Base-by-base conservation (phyloP, 1,140 invertebrate species). In the Anadara kagoshimensis region DNA sequence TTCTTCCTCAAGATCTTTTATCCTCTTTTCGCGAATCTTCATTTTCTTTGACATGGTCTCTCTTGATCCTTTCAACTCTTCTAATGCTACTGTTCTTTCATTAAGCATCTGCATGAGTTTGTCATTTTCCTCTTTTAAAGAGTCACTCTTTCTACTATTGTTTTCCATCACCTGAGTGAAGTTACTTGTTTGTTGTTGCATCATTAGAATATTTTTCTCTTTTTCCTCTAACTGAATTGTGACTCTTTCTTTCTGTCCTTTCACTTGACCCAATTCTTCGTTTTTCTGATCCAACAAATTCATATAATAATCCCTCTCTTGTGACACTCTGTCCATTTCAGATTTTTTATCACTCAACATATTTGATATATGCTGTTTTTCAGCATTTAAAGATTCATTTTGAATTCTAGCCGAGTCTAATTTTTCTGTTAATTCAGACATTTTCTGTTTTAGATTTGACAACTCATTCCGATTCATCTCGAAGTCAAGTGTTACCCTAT, bases 221-320 rank as follows among this genome's bases (percentile, higher is more conserved):
- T 84, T 86, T 69, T 88, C 86, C 64, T 86, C 83, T 26, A 88
- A 65, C 69, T 85, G 83, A 16, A 83, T 65, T 11, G 68, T 79
- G 7, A 87, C 61, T 64, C 77, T 78, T n/a, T 86, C 85, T 45
- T 79, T 81, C 14, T 78, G 61, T 11, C 67, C 44, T 49, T 80
- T 80, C 18, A 86, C 24, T 22, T 78, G 58, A 24, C 64, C 58
- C 5, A 86, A n/a, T 69, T 87, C 85, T 53, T 76, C 73, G 51
- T 78, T 77, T 54, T 74, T 83, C 72, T 84, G 79, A 20, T 88
- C 85, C 44, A 82, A 49, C 5, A 82, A 62, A 49, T 76, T 73
- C 53, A 73, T 76, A 59, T 82, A 84, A 67, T 81, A 82, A 43
- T 87, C 85, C 65, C 82, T 75, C 47, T 88, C 86, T 51, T 83